These are phyloP conservation scores for Neomorphus geoffroyi DNA, from an alignment of 2,797 vertebrate genomes.

Conservation along the genomic window DNA sequence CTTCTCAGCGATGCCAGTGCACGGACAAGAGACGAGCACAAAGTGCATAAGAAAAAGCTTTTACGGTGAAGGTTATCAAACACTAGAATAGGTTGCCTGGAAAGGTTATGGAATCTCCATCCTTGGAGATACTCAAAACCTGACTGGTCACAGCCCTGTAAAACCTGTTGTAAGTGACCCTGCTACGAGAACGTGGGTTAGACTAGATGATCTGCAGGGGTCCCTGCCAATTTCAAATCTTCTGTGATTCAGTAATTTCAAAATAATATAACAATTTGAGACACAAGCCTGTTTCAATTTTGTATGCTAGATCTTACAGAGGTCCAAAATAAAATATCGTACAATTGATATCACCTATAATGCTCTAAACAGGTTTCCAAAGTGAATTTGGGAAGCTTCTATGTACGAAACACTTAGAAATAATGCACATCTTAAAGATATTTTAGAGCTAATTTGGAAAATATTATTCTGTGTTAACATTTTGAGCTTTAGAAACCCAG, in stretches of 20 bases:
- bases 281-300: not conserved
- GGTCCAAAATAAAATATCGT: not conserved
- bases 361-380: not conserved
- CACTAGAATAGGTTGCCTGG: not conserved
- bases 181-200: not conserved
- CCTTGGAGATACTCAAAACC: not conserved
- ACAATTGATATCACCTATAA: not conserved
- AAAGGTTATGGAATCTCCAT: not conserved
- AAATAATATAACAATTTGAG: not conserved
- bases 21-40: not conserved
- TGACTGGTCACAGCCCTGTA: too few relatives aligned
- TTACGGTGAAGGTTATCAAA: not conserved
- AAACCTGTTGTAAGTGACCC: not conserved
- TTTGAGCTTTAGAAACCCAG: not conserved
- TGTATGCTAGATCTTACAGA: not conserved
- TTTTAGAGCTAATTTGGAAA: not conserved
- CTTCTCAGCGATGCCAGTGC: not conserved
- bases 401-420: not conserved
- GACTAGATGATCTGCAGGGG: not conserved
- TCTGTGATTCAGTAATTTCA: not conserved
- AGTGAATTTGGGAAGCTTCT: not conserved
- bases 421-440: not conserved
- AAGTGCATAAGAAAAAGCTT: not conserved
- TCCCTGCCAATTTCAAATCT: not conserved
- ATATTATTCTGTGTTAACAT: not conserved